Base-by-base conservation (phyloP, 2,113 vertebrate species). In the Pimephales promelas region DNA sequence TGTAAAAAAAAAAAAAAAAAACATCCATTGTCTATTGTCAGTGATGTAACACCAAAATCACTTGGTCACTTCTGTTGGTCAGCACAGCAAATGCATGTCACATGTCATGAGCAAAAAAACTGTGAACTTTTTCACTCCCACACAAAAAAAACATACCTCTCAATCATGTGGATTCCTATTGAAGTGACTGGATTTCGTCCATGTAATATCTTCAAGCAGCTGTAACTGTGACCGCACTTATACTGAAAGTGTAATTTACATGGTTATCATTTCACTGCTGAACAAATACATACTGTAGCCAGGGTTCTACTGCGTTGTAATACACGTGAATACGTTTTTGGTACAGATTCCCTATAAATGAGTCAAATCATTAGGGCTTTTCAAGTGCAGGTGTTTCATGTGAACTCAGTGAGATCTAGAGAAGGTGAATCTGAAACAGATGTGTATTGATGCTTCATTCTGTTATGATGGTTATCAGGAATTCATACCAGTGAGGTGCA, bases 321-420 rank as follows among this genome's bases (percentile, higher is more conserved):
- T 16, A 47, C 68, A 45, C 13, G 1, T 45, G 22, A 45, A 45
- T 45, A 71, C 36, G 22, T 14, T 40, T 70, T 43, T 45, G 36
- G 3, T 11, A 45, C 68, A 71, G 68, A 72, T 72, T 70, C 10
- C 40, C 68, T 43, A 72, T 72, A 72, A 72, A 72, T 72, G 40
- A 47, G 40, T 45, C 40, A 45, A 45, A 72, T 47, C 11, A 26
- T 72, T 26, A 45, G 5, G 22, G 36, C 68, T 47, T 72, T 71
- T 72, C 13, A 72, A 45, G 66, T n/a, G 36, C 36, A 43, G 40
- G 40, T 72, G 40, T 26, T 72, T 72, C 22, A 71, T 24, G 36
- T 24, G 22, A 5, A 71, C 22, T 43, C 57, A 61, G 22, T 26
- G 10, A 61, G 57, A 61, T 61, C 66, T 43, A n/a, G 10, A 71